These are phyloP conservation scores for Cygnus buccinator DNA, from an alignment of 2,113 vertebrate genomes.

Conservation along the genomic window DNA sequence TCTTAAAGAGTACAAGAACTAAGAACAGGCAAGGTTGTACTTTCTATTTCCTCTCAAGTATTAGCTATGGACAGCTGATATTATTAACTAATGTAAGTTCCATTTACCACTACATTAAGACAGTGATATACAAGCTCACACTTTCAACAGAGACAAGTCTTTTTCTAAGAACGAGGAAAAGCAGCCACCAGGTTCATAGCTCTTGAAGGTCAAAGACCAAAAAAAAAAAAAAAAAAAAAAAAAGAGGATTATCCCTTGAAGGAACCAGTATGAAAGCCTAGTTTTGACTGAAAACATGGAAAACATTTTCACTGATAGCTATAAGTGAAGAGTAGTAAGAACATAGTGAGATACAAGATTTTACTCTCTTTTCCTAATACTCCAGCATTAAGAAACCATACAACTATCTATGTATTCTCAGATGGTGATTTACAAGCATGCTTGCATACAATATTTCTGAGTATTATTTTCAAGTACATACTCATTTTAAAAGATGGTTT, in stretches of 20 bases:
- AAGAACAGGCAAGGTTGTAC: not conserved
- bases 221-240: not conserved
- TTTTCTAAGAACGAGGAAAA: not conserved
- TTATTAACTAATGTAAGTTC: not conserved
- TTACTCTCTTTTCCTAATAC: not conserved
- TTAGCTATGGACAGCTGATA: not conserved
- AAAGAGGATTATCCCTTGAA: not conserved
- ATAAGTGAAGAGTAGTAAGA: not conserved
- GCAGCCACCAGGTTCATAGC: not conserved
- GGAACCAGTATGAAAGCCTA: not conserved
- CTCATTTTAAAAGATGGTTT: not conserved
- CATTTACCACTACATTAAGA: not conserved
- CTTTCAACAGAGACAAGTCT: not conserved
- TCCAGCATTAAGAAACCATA: not conserved
- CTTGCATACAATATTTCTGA: not conserved
- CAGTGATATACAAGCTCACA: not conserved
- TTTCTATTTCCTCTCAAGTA: not conserved
- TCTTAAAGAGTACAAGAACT: not conserved
- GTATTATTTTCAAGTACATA: not conserved
- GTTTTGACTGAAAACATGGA: not conserved
- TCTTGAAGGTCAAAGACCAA: not conserved
- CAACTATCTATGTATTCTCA: not conserved
- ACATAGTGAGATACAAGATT: not conserved
- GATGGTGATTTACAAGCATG: not conserved
- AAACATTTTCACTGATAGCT: not conserved